These are phyloP conservation scores for Chalcosyrphus nemorum DNA, from an alignment of 2,888 invertebrate genomes.

Conservation along the genomic window DNA sequence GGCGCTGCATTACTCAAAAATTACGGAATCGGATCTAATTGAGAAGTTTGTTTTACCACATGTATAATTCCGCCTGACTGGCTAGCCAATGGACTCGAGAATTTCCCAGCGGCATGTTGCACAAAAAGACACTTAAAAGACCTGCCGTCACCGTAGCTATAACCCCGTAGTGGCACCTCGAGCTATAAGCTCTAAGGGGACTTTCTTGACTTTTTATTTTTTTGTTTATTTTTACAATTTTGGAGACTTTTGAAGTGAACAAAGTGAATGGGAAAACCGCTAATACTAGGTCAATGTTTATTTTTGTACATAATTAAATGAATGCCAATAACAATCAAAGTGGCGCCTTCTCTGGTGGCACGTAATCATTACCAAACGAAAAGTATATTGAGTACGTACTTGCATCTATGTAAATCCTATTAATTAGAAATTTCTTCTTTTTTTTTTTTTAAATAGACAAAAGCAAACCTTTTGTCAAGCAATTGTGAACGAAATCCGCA, in stretches of 20 bases:
- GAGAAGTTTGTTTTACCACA: constrained; percentile 68
- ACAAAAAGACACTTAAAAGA: constrained; percentile 10
- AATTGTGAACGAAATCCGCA: too few relatives aligned
- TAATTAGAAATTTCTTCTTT: too few relatives aligned
- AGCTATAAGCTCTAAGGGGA: constrained; percentile 16
- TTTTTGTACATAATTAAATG: constrained; percentile 48
- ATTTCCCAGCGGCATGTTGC: constrained; percentile 26
- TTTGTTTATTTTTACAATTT: constrained; percentile 26
- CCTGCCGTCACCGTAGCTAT: not conserved
- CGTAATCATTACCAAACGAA: not conserved
- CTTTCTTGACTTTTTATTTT: constrained; percentile 7
- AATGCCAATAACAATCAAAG: constrained; percentile 37
- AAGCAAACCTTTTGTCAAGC: too few relatives aligned
- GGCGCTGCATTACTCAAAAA: constrained; percentile 69
- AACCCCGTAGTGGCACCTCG: constrained; percentile 24
- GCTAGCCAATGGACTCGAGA: constrained; percentile 1
- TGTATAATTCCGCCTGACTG: constrained; percentile 46
- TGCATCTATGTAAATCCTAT: too few relatives aligned
- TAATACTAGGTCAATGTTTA: constrained; percentile 52
- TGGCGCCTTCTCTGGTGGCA: constrained; percentile 38
- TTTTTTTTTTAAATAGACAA: too few relatives aligned
- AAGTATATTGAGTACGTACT: too few relatives aligned
- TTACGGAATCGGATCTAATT: constrained; percentile 69
- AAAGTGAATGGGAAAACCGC: constrained; percentile 60
- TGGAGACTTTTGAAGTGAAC: constrained; percentile 22